Evolutionary conservation across 1,140 invertebrate genomes (phyloP).

Genomic region (Eriocheir sinensis): DNA sequence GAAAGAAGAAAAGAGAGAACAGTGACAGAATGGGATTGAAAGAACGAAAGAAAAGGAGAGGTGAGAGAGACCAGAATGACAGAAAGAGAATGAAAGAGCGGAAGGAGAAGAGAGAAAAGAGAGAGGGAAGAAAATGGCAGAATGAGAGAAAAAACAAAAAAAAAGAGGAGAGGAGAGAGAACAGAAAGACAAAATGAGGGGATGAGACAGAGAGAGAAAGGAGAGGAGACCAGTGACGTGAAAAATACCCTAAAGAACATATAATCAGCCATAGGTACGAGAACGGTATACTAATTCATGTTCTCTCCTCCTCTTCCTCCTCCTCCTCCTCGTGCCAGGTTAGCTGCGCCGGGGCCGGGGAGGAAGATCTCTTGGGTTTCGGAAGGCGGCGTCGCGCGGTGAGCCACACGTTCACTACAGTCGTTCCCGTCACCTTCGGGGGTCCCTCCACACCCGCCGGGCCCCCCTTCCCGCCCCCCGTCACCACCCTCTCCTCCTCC

Average conservation of each 20-base stretch:
- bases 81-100: background rate
- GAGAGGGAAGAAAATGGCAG: background rate
- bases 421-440: background rate
- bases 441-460: background rate
- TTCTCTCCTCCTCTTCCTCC: no score
- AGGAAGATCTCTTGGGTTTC: constrained; percentile 60
- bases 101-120: no score
- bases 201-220: no score
- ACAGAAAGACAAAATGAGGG: background rate
- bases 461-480: background rate
- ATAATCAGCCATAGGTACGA: no score
- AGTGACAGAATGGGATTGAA: no score
- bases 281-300: no score
- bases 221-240: no score
- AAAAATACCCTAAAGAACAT: no score
- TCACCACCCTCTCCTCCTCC: background rate
- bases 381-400: constrained; percentile 35
- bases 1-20: background rate
- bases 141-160: background rate
- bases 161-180: no score
- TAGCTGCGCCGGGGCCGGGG: constrained; percentile 57
- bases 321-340: background rate
- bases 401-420: constrained; percentile 40
- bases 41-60: background rate
- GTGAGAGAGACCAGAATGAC: background rate